Percentiles rank a stretch among this genome's conserved stretches.
phyloP scores from a whole-genome alignment of 2,888 invertebrate species.

The Lasioglossum lativentre region DNA sequence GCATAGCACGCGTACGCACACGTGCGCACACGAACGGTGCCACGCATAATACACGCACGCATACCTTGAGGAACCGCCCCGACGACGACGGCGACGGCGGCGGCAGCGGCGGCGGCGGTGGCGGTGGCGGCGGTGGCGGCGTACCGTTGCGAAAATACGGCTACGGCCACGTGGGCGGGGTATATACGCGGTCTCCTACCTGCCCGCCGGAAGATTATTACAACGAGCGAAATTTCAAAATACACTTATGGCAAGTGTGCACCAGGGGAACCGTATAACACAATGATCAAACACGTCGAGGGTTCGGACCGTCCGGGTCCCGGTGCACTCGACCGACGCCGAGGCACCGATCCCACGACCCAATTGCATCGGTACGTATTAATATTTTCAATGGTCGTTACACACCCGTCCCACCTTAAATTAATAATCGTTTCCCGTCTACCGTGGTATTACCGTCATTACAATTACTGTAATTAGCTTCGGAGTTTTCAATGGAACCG shows the following conservation, averaged over 20 bases:
- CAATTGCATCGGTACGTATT: constrained; percentile 69
- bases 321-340: constrained; percentile 62
- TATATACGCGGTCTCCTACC: constrained; percentile 54
- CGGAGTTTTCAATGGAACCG: not conserved
- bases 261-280: constrained; percentile 80
- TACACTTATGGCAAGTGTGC: constrained; percentile 80
- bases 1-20: constrained; percentile 19
- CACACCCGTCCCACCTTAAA: not conserved
- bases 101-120: constrained; percentile 28
- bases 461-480: not conserved
- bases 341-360: constrained; percentile 51
- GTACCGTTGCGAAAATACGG: constrained; percentile 72
- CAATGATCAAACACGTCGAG: constrained; percentile 79
- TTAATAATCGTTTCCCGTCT: constrained; percentile 9
- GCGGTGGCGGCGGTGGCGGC: not conserved
- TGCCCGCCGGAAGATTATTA: constrained; percentile 77
- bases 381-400: constrained; percentile 51
- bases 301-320: constrained; percentile 49
- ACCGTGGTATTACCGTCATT: not conserved
- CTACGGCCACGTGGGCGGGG: constrained; percentile 36
- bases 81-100: constrained; percentile 40
- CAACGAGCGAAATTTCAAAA: constrained; percentile 81
- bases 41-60: constrained; percentile 39
- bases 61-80: constrained; percentile 53
- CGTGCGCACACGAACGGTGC: no score